Evolutionary conservation across 1,140 invertebrate genomes (phyloP).

Genomic region (Macrotrachela quadricornifera): DNA sequence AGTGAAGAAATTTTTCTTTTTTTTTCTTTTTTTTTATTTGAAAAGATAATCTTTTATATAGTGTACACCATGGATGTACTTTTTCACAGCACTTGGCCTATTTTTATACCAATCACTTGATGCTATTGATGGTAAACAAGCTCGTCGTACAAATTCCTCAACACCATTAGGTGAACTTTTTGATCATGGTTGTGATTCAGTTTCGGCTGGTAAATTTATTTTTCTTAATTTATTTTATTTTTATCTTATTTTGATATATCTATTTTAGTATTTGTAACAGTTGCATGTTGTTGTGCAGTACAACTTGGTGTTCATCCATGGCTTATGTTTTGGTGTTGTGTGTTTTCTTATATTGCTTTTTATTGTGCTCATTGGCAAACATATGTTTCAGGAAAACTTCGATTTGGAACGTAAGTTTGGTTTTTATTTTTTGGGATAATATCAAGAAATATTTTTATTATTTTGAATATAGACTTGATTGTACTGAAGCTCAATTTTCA

Average conservation of each 20-base stretch:
- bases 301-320: conserved; percentile 67
- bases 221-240: too few relatives aligned
- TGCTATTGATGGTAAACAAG: conserved; percentile 97
- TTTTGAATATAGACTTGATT: too few relatives aligned
- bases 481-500: too few relatives aligned
- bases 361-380: conserved; percentile 99
- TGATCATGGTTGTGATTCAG: conserved; percentile 89
- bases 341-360: conserved; percentile 79
- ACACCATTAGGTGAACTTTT: conserved; percentile 87
- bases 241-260: background rate
- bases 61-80: conserved; percentile 71
- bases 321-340: conserved; percentile 82
- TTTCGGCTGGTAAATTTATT: conserved; percentile 21
- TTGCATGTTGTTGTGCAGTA: conserved; percentile 72
- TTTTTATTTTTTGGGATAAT: too few relatives aligned
- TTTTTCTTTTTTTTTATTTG: background rate
- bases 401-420: conserved; percentile 47
- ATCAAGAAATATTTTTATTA: too few relatives aligned
- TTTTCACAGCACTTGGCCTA: conserved; percentile 69
- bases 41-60: conserved; percentile 57
- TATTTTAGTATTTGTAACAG: conserved; percentile 65
- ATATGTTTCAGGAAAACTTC: conserved; percentile 72
- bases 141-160: conserved; percentile 66
- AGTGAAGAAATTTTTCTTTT: conserved; percentile 31
- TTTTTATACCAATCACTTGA: conserved; percentile 96